Conservation (phyloP, 2,797 vertebrate species). For the Sphaeramia orbicularis region DNA sequence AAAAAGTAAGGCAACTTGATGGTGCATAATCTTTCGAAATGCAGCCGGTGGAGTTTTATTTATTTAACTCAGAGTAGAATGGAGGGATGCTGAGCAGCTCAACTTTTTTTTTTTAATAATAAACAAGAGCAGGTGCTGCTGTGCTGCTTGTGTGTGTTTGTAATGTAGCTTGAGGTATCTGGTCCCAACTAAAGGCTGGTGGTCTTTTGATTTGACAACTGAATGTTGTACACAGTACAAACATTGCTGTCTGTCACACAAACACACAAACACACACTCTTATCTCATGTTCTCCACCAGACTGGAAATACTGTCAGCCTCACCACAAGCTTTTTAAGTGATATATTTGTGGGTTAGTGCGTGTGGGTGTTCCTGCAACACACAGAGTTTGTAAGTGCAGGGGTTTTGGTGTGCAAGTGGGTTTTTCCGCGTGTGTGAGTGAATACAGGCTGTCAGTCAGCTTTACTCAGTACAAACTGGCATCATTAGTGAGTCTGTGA, state of each 20-base stretch:
- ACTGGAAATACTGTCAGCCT: constrained; percentile 38
- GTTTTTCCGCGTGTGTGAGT: constrained; percentile 8
- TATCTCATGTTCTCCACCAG: constrained; percentile 26
- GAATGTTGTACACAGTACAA: constrained; percentile 2
- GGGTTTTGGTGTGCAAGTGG: constrained; percentile 14
- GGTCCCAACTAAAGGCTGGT: constrained; percentile 15
- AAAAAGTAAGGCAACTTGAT: constrained; percentile 16
- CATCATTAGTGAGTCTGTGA: constrained; percentile 55
- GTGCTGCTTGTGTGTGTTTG: constrained; percentile 6
- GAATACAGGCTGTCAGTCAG: constrained; percentile 37
- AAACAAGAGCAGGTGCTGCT: constrained; percentile 31
- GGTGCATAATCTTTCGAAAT: constrained; percentile 30
- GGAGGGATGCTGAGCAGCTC: constrained; percentile 24
- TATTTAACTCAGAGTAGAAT: constrained; percentile 14
- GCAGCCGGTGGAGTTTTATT: constrained; percentile 32
- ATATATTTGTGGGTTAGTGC: constrained; percentile 10
- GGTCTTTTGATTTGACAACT: constrained; percentile 36
- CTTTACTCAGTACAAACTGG: constrained; percentile 46
- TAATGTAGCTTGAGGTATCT: constrained; percentile 14
- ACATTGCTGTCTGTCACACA: constrained; percentile 1
- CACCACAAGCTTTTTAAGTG: constrained; percentile 17
- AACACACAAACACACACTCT: constrained; percentile 1
- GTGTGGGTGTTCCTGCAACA: background rate
- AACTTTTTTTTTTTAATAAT: constrained; percentile 30
- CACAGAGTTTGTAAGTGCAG: background rate